Percentiles rank a stretch among this genome's conserved stretches.
Evolutionary conservation across 2,888 invertebrate genomes (phyloP).

Genomic region (Bellardia pandia): DNA sequence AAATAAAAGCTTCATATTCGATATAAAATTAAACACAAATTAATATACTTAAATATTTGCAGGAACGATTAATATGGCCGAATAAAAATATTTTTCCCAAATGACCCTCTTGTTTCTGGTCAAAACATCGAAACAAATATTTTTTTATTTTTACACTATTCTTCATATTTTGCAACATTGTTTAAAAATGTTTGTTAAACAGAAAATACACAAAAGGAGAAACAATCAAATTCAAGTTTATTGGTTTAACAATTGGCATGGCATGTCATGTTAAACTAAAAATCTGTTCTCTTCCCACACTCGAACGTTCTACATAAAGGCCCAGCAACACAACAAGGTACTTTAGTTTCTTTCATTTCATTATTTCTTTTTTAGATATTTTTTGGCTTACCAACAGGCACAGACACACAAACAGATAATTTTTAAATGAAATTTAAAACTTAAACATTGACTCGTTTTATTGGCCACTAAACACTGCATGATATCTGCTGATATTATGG

Average conservation of each 20-base stretch:
- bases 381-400: neutral
- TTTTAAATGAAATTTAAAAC: slow-evolving; percentile 69
- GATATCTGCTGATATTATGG: slow-evolving; percentile 67
- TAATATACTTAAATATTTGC: no score
- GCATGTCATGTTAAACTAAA: slow-evolving; percentile 72
- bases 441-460: slow-evolving; percentile 67
- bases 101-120: neutral
- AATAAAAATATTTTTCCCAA: no score
- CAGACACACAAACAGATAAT: slow-evolving; percentile 10
- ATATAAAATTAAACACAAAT: no score
- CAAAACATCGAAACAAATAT: neutral
- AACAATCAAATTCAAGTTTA: slow-evolving; percentile 70
- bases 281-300: slow-evolving; percentile 72
- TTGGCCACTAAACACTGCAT: slow-evolving; percentile 71
- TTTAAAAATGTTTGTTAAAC: slow-evolving; percentile 16
- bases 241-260: slow-evolving; percentile 71
- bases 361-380: slow-evolving; percentile 6
- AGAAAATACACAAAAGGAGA: slow-evolving; percentile 22
- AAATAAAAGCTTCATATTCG: no score
- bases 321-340: slow-evolving; percentile 44
- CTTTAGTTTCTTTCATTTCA: slow-evolving; percentile 3
- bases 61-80: no score
- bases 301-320: slow-evolving; percentile 43
- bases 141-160: slow-evolving; percentile 2
- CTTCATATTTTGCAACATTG: slow-evolving; percentile 8